Conservation (phyloP, 2,113 vertebrate species). For the Coracopsis vasa region DNA sequence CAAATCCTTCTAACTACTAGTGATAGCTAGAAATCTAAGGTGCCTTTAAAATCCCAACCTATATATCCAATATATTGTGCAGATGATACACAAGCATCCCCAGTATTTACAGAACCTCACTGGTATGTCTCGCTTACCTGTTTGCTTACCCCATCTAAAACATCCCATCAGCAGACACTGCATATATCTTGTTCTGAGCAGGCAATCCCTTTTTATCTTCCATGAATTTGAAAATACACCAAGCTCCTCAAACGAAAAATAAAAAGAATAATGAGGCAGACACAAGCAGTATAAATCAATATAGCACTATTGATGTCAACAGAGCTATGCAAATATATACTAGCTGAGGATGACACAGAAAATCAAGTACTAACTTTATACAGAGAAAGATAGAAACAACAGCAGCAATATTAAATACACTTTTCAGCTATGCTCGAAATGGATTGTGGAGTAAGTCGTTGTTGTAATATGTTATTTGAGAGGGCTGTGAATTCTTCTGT, state of each 20-base stretch:
- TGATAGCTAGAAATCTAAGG: not conserved
- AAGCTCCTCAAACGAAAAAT: not conserved
- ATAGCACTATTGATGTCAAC: slow-evolving; percentile 17
- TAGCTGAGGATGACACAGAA: slow-evolving; percentile 31
- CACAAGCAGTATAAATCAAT: slow-evolving; percentile 39
- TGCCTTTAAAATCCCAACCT: not conserved
- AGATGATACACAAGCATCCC: not conserved
- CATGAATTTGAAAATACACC: not conserved
- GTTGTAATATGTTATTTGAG: slow-evolving; percentile 47
- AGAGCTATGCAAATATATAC: slow-evolving; percentile 47
- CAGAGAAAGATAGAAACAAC: slow-evolving; percentile 19
- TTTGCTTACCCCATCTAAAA: slow-evolving; percentile 17
- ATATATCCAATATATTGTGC: not conserved
- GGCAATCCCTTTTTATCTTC: slow-evolving; percentile 6
- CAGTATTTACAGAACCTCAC: not conserved
- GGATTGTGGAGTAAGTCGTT: slow-evolving; percentile 43
- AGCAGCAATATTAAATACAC: slow-evolving; percentile 45
- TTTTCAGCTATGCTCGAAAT: slow-evolving; percentile 31
- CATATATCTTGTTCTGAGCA: not conserved
- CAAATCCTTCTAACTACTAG: not conserved
- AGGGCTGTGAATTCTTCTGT: slow-evolving; percentile 41
- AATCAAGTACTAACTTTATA: slow-evolving; percentile 51
- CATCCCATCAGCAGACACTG: not conserved
- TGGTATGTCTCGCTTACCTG: not conserved
- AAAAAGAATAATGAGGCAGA: slow-evolving; percentile 31